Conservation (phyloP, 2,888 invertebrate genomes). For the Sinelater perroti region DNA sequence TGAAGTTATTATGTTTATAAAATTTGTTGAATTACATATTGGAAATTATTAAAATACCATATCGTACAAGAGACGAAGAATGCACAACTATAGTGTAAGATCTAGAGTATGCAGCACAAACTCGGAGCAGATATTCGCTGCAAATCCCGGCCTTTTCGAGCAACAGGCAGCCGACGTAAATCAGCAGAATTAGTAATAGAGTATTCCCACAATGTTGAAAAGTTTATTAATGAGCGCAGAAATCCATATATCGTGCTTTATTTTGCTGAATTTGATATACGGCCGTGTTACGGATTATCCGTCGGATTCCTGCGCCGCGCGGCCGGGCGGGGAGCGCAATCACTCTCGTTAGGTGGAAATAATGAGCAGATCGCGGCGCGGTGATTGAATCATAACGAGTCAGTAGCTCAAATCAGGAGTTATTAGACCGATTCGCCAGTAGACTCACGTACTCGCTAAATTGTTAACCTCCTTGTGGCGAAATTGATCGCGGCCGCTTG, state of each 20-base stretch:
- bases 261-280: conserved; percentile 18
- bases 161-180: conserved; percentile 5
- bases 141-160: conserved; percentile 5
- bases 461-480: conserved; percentile 29
- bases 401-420: conserved; percentile 35
- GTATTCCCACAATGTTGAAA: conserved; percentile 19
- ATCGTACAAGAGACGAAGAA: no score
- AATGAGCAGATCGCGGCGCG: conserved; percentile 44
- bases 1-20: no score
- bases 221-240: conserved; percentile 18
- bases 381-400: conserved; percentile 47
- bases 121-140: conserved; percentile 3
- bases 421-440: conserved; percentile 37
- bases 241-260: conserved; percentile 20
- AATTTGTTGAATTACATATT: no score
- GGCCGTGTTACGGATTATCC: conserved; percentile 12
- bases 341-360: conserved; percentile 44
- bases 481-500: conserved; percentile 13
- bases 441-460: conserved; percentile 40
- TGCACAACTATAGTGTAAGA: no score
- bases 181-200: conserved; percentile 17
- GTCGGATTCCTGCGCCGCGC: conserved; percentile 10
- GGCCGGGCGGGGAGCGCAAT: conserved; percentile 20
- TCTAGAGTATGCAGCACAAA: no score
- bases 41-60: no score